Evolutionary conservation across 1,140 invertebrate genomes (phyloP), one percentile per base, ranked within the genome.

Genomic region (Drosophila sp.): DNA sequence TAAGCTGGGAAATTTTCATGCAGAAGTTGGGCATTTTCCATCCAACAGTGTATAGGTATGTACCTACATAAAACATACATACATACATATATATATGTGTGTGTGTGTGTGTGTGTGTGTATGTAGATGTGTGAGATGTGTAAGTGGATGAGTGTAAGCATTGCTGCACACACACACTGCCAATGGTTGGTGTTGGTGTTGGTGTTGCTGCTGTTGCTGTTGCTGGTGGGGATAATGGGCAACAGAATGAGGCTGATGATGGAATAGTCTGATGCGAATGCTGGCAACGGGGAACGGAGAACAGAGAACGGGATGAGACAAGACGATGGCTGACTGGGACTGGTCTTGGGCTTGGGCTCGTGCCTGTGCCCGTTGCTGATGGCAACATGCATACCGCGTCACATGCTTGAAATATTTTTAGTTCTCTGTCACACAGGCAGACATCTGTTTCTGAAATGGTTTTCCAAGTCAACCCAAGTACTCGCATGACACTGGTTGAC

Each of bases 321-420:
- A 23, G 17, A 25, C 44, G 44, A 23, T 23, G 23, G 44, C 44
- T 50, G 23, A 50, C 44, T 50, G 44, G 44, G 17, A 0, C 17
- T 17, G 17, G 17, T 17, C 23, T 47, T 25, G 17, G 23, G 17
- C 17, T n/a, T 44, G 44, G 44, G 33, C 7, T 2, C 8, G 6
- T 32, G 55, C 55, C 56, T 58, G 32, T n/a, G 55, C 7, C 23
- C n/a, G 56, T 35, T 35, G 57, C 56, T 57, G 55, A 40, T 60
- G 56, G 33, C 54, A 41, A 56, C 57, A 66, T 60, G 75, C 76
- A 75, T 78, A 71, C 72, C 76, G 72, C 68, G 76, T 72, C 76
- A 78, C 76, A 75, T 78, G 72, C 76, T 78, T 78, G 66, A 78
- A 68, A 78, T 78, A 78, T 78, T 78, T 78, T 78, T 75, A 78